Evolutionary conservation across 2,113 vertebrate genomes (phyloP).

Genomic region (Thermophis baileyi): DNA sequence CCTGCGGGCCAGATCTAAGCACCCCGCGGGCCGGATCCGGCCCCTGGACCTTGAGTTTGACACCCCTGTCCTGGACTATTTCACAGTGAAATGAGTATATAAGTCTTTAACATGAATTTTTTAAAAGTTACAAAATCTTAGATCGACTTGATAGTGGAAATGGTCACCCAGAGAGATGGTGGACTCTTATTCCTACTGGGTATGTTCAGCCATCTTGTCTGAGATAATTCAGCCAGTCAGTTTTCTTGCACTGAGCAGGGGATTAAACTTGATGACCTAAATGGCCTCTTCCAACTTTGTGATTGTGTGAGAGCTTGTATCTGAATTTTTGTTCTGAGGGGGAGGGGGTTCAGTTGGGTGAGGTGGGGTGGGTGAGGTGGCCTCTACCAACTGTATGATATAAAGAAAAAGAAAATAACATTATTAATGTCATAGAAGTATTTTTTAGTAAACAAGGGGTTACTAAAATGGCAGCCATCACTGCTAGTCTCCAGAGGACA

Average conservation of each 20-base stretch:
- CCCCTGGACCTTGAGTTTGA: too few species aligned
- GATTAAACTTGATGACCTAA: background rate
- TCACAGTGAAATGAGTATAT: background rate
- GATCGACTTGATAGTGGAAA: background rate
- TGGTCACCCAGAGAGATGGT: background rate
- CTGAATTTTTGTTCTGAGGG: background rate
- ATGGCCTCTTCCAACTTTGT: background rate
- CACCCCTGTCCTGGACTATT: background rate
- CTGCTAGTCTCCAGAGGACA: background rate
- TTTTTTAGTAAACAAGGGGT: background rate
- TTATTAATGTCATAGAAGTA: background rate
- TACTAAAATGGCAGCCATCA: background rate
- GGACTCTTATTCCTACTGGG: background rate
- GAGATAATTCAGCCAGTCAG: background rate
- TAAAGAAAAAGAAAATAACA: background rate
- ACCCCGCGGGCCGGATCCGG: too few species aligned
- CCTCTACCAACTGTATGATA: background rate
- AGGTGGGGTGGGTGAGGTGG: background rate
- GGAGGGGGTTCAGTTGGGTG: background rate
- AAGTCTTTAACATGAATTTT: background rate
- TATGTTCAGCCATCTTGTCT: background rate
- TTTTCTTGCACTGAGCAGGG: background rate
- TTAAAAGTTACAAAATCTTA: background rate
- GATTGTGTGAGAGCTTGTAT: background rate
- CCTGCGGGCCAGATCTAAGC: too few species aligned